Evolutionary conservation across 2,888 invertebrate species (phyloP).

Genomic region (Tinea semifulvella): DNA sequence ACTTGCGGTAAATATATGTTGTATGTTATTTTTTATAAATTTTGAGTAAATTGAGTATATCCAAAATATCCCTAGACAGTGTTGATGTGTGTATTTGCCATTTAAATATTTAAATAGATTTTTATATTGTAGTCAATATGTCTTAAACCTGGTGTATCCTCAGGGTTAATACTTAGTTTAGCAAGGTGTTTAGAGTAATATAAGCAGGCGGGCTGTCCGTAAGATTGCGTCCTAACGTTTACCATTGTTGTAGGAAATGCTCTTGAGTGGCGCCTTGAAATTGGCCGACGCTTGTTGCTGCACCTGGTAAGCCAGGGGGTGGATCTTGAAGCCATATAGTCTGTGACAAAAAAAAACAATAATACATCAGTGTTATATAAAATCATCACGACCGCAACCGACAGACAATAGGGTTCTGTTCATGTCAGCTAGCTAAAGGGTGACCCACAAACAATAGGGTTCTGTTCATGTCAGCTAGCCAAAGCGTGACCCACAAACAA

Average conservation of each 20-base stretch:
- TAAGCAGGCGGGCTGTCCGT: background rate
- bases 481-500: too few relatives aligned
- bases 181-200: background rate
- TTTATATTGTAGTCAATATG: too few relatives aligned
- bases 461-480: too few relatives aligned
- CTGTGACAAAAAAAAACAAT: constrained; percentile 65
- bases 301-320: constrained; percentile 98
- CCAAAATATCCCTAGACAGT: too few relatives aligned
- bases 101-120: too few relatives aligned
- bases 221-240: constrained; percentile 73
- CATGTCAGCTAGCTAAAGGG: background rate
- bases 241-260: constrained; percentile 88
- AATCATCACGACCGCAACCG: background rate
- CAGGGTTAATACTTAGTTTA: too few relatives aligned
- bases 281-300: constrained; percentile 94
- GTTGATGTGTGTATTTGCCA: too few relatives aligned
- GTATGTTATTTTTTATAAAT: too few relatives aligned
- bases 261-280: constrained; percentile 90
- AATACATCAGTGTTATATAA: background rate
- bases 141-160: too few relatives aligned
- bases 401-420: background rate
- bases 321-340: constrained; percentile 99
- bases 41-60: too few relatives aligned
- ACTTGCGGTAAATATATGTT: too few relatives aligned
- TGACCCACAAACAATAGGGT: too few relatives aligned